Percentiles rank a stretch among this genome's conserved stretches.
Evolutionary conservation across 1,140 invertebrate genomes (phyloP).

Genomic region (Orchestia grillus): DNA sequence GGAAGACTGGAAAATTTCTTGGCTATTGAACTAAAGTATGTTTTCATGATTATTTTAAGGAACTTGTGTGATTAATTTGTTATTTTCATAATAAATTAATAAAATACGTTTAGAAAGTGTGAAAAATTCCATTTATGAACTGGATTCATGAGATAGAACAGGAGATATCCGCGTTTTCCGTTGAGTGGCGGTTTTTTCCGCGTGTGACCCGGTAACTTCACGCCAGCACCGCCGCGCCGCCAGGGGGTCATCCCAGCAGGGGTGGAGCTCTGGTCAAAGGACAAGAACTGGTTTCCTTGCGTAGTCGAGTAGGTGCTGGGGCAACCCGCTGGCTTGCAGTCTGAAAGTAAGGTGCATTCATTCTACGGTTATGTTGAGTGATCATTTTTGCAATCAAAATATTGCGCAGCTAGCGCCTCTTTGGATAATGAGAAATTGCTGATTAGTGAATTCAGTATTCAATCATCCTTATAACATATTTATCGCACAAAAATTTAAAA

Average conservation of each 20-base stretch:
- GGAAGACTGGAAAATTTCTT: no score
- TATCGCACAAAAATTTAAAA: neutral
- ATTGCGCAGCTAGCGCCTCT: neutral
- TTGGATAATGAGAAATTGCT: neutral
- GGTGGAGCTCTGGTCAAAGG: neutral
- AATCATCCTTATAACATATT: no score
- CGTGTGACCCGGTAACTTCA: neutral
- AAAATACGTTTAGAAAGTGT: no score
- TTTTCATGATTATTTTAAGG: no score
- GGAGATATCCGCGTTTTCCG: no score
- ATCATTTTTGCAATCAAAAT: neutral
- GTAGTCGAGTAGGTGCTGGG: neutral
- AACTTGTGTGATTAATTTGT: no score
- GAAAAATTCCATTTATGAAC: no score
- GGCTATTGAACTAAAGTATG: no score
- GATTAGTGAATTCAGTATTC: no score
- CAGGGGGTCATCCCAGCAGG: neutral
- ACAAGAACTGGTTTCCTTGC: neutral
- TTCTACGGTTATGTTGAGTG: neutral
- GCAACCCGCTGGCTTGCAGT: neutral
- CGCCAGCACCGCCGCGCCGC: neutral
- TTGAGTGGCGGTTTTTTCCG: no score
- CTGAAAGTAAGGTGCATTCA: neutral
- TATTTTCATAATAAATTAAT: no score
- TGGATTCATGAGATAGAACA: no score